Conservation (phyloP, 2,888 invertebrate genomes). For the Lucinisca nassula region DNA sequence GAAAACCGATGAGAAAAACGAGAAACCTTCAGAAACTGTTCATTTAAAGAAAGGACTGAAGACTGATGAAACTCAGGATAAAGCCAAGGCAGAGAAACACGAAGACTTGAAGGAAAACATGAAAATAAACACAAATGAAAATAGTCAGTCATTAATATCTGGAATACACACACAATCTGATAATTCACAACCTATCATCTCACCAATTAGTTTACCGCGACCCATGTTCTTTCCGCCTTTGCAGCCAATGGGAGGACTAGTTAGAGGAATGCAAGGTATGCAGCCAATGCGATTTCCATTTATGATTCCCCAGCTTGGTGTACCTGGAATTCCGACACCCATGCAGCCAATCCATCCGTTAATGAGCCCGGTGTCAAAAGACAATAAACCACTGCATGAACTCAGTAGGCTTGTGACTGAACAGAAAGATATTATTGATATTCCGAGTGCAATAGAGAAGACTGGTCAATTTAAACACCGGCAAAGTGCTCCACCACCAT, state of each 20-base stretch:
- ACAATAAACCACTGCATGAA: slow-evolving; percentile 46
- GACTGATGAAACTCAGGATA: neutral
- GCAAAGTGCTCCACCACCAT: slow-evolving; percentile 24
- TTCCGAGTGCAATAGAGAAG: slow-evolving; percentile 18
- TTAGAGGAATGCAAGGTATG: slow-evolving; percentile 33
- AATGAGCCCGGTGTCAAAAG: slow-evolving; percentile 13
- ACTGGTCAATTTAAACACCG: neutral
- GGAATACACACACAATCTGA: neutral
- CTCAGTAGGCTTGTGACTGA: slow-evolving; percentile 49
- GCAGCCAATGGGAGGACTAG: slow-evolving; percentile 59
- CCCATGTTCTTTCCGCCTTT: slow-evolving; percentile 73
- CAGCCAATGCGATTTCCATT: slow-evolving; percentile 64
- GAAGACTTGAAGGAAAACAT: neutral
- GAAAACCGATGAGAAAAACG: neutral
- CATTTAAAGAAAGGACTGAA: neutral
- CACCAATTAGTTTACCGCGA: slow-evolving; percentile 49
- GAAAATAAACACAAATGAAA: neutral
- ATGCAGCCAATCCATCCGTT: slow-evolving; percentile 45
- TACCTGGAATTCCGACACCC: slow-evolving; percentile 48
- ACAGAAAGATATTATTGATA: slow-evolving; percentile 30
- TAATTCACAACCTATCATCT: slow-evolving; percentile 24
- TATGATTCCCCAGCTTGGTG: slow-evolving; percentile 65
- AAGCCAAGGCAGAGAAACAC: neutral
- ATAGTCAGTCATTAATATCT: neutral
- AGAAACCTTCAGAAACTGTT: neutral